A percentile compares a stretch with the other conserved stretches of the same genome.
phyloP scores from a whole-genome alignment of 2,888 invertebrate genomes.

The Trissonchulus latispiculum region DNA sequence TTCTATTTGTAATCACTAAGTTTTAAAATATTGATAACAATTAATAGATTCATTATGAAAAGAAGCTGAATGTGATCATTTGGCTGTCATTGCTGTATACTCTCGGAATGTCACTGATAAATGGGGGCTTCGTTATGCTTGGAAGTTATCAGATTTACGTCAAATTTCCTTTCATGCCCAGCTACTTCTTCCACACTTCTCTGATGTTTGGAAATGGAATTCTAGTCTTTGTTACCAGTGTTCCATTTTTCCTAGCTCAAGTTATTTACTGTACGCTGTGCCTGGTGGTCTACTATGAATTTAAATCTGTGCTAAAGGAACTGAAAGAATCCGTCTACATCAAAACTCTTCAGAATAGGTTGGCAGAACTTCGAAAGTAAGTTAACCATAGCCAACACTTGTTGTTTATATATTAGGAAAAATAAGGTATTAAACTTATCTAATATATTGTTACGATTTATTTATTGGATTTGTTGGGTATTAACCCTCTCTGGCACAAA shows the following conservation, averaged over 20 bases:
- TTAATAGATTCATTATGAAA: no score
- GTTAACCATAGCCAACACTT: no score
- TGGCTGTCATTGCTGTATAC: conserved; percentile 1
- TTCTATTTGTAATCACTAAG: no score
- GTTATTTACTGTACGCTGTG: conserved; percentile 5
- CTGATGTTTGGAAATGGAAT: neutral
- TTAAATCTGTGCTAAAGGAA: neutral
- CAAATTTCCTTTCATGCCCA: conserved; percentile 1
- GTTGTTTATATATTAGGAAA: no score
- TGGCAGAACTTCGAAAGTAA: no score
- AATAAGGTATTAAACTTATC: no score
- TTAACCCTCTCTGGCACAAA: no score
- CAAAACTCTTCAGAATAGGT: neutral
- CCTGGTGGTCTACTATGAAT: conserved; percentile 6
- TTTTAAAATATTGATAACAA: no score
- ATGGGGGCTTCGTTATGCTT: neutral
- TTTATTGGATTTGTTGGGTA: no score
- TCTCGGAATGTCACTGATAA: neutral
- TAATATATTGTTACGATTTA: no score
- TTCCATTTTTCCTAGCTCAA: conserved; percentile 6
- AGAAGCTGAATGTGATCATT: no score
- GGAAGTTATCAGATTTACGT: neutral
- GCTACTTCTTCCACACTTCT: neutral
- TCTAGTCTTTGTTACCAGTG: neutral
- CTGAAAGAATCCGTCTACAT: neutral